Conservation (phyloP, 2,888 invertebrate genomes). For the Caradrina kadenii region DNA sequence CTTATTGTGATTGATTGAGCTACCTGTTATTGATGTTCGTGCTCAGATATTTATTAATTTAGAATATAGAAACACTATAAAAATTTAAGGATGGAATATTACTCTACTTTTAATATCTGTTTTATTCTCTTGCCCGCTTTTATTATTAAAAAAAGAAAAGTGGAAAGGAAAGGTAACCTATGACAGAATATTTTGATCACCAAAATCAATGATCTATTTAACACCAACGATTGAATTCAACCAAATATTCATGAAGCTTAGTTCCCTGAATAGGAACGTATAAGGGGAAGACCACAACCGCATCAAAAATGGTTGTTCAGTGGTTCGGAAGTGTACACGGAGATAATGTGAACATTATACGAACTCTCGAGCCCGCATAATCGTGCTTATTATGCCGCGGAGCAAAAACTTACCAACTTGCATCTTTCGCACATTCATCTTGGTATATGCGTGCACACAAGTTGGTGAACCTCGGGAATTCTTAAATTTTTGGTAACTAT, state of each 20-base stretch:
- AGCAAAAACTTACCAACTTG: conserved; percentile 87
- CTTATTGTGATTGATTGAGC: conserved; percentile 49
- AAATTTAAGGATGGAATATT: conserved; percentile 6
- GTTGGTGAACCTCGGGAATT: conserved; percentile 7
- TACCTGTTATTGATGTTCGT: conserved; percentile 48
- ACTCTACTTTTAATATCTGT: background rate
- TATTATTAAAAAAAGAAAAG: no score
- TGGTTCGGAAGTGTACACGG: conserved; percentile 83
- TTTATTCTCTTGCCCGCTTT: background rate
- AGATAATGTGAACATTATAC: conserved; percentile 89
- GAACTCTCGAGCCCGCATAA: conserved; percentile 86
- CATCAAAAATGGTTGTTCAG: conserved; percentile 75
- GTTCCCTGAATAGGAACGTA: conserved; percentile 47
- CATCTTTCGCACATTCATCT: conserved; percentile 80
- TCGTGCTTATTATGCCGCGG: conserved; percentile 76
- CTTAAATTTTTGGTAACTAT: conserved; percentile 9
- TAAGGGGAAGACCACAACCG: conserved; percentile 66
- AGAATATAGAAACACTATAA: conserved; percentile 6
- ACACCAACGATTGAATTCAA: conserved; percentile 49
- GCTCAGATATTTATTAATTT: conserved; percentile 46
- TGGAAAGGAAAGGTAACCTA: background rate
- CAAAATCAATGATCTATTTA: conserved; percentile 35
- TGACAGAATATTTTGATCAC: background rate
- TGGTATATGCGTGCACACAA: conserved; percentile 66
- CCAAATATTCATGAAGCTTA: conserved; percentile 61